phyloP scores from a whole-genome alignment of 2,113 vertebrate species.

The Pelobates fuscus region DNA sequence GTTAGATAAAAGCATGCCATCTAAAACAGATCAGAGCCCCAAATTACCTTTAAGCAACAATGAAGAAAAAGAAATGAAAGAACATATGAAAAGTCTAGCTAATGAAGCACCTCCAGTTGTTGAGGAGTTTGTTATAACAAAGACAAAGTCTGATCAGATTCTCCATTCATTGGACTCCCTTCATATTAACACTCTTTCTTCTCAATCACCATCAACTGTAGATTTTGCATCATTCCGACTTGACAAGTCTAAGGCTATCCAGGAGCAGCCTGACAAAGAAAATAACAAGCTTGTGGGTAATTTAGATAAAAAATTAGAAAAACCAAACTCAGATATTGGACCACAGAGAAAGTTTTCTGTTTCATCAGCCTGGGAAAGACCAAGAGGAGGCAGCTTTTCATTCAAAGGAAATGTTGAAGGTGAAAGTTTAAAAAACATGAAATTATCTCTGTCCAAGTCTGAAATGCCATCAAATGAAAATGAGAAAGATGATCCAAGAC shows the following conservation, averaged over 20 bases:
- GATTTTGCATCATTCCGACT: constrained; percentile 9
- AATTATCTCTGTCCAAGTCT: constrained; percentile 53
- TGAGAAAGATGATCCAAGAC: constrained; percentile 56
- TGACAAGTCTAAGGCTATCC: constrained; percentile 46
- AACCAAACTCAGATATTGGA: constrained; percentile 47
- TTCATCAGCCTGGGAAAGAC: constrained; percentile 67
- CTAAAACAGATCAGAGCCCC: constrained; percentile 37
- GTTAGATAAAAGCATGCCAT: background rate
- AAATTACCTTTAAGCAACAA: constrained; percentile 8
- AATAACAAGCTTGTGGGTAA: constrained; percentile 19
- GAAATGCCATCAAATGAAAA: constrained; percentile 59
- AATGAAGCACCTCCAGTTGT: background rate
- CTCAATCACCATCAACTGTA: background rate
- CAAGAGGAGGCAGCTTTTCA: constrained; percentile 68
- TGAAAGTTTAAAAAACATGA: constrained; percentile 32
- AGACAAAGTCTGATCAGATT: constrained; percentile 54
- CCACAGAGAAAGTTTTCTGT: constrained; percentile 71
- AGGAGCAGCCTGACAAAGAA: constrained; percentile 43
- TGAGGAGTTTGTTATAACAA: constrained; percentile 40
- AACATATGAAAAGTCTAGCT: constrained; percentile 4
- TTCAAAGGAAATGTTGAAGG: constrained; percentile 60
- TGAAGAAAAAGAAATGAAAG: constrained; percentile 35
- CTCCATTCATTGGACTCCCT: constrained; percentile 40
- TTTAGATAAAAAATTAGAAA: constrained; percentile 54
- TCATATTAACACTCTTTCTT: constrained; percentile 28